Conservation (phyloP, 1,140 invertebrate genomes). For the Anthonomus grandis region DNA sequence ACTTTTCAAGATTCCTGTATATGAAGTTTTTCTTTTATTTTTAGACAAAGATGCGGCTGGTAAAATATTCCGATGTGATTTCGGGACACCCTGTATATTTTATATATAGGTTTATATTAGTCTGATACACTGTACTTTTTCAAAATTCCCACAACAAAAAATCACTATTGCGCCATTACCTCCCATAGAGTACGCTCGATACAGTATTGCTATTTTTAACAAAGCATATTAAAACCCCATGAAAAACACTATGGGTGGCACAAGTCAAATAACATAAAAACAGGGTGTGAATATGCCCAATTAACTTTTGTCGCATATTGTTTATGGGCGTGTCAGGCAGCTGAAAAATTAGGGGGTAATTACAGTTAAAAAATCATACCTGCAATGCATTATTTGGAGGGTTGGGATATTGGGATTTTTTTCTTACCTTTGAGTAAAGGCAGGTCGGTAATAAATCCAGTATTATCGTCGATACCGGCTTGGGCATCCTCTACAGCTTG, state of each 20-base stretch:
- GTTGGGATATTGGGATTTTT: neutral
- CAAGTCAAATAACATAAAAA: neutral
- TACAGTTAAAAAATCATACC: neutral
- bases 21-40: too few relatives aligned
- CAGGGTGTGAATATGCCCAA: neutral
- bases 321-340: neutral
- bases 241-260: neutral
- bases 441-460: slow-evolving; percentile 81
- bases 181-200: neutral
- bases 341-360: neutral
- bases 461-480: slow-evolving; percentile 78
- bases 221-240: neutral
- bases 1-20: too few relatives aligned
- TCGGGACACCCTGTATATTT: too few relatives aligned
- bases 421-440: slow-evolving; percentile 83
- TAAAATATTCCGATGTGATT: too few relatives aligned
- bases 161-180: too few relatives aligned
- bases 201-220: neutral
- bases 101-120: too few relatives aligned
- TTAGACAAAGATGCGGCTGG: too few relatives aligned
- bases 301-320: neutral
- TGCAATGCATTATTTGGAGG: neutral
- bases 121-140: too few relatives aligned
- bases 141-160: too few relatives aligned
- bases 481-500: slow-evolving; percentile 71